Conservation (phyloP, 2,797 vertebrate species). For the Heteromormyrus szaboi region DNA sequence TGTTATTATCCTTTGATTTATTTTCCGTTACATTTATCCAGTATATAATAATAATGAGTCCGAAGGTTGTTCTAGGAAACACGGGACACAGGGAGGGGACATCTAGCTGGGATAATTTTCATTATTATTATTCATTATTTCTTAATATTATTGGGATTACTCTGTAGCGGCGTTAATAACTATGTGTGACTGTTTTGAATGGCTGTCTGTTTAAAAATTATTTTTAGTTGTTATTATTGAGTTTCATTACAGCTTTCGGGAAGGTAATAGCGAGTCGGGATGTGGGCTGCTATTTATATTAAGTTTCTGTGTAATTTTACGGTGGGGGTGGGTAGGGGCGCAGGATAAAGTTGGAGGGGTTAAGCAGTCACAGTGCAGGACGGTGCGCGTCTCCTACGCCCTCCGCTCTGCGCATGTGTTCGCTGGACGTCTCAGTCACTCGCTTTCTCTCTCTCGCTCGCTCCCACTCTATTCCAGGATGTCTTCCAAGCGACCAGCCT, state of each 20-base stretch:
- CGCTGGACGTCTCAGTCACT: slow-evolving; percentile 71
- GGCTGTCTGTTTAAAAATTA: not conserved
- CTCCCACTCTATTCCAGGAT: slow-evolving; percentile 88
- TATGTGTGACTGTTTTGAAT: not conserved
- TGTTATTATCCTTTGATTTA: not conserved
- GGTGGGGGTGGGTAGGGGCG: not conserved
- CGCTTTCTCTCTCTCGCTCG: slow-evolving; percentile 47
- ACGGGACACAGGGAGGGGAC: not conserved
- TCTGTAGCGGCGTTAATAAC: not conserved
- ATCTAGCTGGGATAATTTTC: not conserved
- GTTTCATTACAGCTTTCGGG: not conserved
- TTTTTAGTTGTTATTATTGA: slow-evolving; percentile 8
- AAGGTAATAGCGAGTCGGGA: not conserved
- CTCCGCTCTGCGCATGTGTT: slow-evolving; percentile 40
- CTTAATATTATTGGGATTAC: not conserved
- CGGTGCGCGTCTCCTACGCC: not conserved
- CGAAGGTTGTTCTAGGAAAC: not conserved
- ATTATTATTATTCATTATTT: not conserved
- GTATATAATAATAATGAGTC: not conserved
- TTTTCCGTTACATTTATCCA: not conserved
- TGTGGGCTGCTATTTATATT: not conserved
- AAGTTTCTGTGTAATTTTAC: not conserved
- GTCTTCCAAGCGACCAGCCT: slow-evolving; percentile 99
- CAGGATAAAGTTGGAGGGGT: not conserved
- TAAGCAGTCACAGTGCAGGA: not conserved